Base-by-base conservation (phyloP, 2,113 vertebrate genomes). In the Dasyprocta punctata region DNA sequence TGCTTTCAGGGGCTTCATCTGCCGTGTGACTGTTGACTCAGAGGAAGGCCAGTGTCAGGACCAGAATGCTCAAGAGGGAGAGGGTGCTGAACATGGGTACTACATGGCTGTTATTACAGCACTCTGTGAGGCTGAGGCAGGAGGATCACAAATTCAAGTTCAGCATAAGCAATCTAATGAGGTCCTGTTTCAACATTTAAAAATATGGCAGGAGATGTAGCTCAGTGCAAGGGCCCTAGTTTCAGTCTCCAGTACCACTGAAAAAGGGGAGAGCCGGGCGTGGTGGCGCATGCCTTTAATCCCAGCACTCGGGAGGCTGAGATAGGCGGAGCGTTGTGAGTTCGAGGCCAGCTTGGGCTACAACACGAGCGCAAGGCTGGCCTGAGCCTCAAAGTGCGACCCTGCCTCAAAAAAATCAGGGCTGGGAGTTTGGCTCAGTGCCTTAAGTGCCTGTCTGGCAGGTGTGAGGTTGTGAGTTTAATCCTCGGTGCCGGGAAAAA, bases 21-120 rank as follows among this genome's bases (percentile, higher is more conserved):
- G 1, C 20, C 0, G 10, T 65, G 24, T 65, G 60, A n/a, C 78
- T 47, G 20, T 47, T 1, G 1, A 1, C 0, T 60, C 63, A 28
- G 65, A 41, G 41, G 81, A 36, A 67, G 14, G 22, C 12, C 73
- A 17, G 12, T 73, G 2, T 44, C 20, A 58, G n/a, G 80, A 28
- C 13, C 71, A 63, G 69, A 80, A 63, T 26, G 54, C 47, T 41
- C 7, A 10, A 56, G 82, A 52, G 33, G 44, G 10, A 10, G 38
- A 54, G 49, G 41, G 12, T 47, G 73, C 73, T 77, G 26, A 44
- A 47, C 73, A 47, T 77, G 26, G 41, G 26, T 30, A 44, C 5
- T 47, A 0, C 24, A 11, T 6, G 44, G 47, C 44, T 77, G 44
- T 77, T 3, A 77, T 77, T 49, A 24, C 44, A 77, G 75, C 13